phyloP scores from a whole-genome alignment of 2,888 invertebrate genomes.

The Euphydryas editha region DNA sequence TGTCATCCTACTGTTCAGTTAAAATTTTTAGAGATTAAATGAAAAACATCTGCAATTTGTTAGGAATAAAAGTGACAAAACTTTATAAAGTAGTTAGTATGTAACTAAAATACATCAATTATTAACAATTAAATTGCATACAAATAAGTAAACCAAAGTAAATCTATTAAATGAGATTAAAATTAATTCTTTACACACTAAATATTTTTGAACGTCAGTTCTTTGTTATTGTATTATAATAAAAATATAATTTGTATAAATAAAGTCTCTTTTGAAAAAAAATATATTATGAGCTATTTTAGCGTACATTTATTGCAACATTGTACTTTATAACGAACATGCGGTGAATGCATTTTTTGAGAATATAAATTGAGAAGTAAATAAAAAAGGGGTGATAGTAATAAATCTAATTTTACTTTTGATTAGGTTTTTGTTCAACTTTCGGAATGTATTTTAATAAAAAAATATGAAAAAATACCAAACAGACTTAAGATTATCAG shows the following conservation, averaged over 20 bases:
- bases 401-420: too few species aligned
- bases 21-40: too few species aligned
- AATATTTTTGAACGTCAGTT: conserved; percentile 23
- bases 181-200: neutral
- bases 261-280: neutral
- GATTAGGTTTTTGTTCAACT: too few species aligned
- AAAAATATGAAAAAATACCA: too few species aligned
- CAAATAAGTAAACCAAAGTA: conserved; percentile 1
- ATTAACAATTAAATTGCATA: neutral
- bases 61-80: too few species aligned
- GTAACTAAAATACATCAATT: neutral
- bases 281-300: neutral
- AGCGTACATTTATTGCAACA: neutral
- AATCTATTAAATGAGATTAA: conserved; percentile 11
- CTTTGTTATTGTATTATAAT: conserved; percentile 13
- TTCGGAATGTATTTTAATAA: too few species aligned
- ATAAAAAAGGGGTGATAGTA: too few species aligned
- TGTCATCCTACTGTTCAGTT: too few species aligned
- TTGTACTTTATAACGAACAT: neutral
- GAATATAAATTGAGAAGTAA: too few species aligned
- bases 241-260: conserved; percentile 11
- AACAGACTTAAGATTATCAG: too few species aligned
- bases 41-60: too few species aligned
- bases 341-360: too few species aligned
- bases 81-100: neutral